These are phyloP conservation scores for Sebastes elongatus DNA, from an alignment of 2,797 vertebrate genomes.

Conservation along the genomic window DNA sequence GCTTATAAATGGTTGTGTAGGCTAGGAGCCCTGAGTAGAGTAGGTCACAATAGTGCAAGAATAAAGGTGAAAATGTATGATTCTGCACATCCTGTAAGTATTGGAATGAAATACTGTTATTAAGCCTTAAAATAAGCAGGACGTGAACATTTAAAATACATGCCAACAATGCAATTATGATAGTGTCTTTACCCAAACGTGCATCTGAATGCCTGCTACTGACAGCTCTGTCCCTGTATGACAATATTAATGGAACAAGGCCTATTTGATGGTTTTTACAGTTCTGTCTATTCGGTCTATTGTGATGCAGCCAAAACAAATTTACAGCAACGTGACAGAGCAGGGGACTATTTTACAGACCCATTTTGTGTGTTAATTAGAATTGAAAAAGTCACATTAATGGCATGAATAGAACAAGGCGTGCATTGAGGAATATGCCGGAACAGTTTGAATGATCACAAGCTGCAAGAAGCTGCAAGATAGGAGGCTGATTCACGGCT, in stretches of 20 bases:
- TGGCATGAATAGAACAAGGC: conserved; percentile 76
- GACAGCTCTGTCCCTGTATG: conserved; percentile 29
- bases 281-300: conserved; percentile 25
- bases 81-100: neutral
- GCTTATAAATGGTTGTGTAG: conserved; percentile 11
- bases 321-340: conserved; percentile 55
- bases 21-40: neutral
- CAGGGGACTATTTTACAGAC: conserved; percentile 58
- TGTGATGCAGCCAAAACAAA: conserved; percentile 64
- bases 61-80: neutral
- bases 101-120: neutral
- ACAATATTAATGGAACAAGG: conserved; percentile 39
- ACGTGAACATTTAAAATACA: neutral
- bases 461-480: conserved; percentile 26
- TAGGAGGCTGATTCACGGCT: conserved; percentile 68
- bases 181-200: neutral
- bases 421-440: conserved; percentile 68
- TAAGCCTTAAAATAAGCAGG: neutral
- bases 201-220: neutral
- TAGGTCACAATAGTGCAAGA: neutral
- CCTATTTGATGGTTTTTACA: conserved; percentile 6
- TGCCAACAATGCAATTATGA: neutral
- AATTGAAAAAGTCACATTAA: conserved; percentile 73
- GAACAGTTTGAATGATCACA: conserved; percentile 69
- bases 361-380: conserved; percentile 68